Base-by-base conservation (phyloP, 2,797 vertebrate species). In the Garrulus glandarius region DNA sequence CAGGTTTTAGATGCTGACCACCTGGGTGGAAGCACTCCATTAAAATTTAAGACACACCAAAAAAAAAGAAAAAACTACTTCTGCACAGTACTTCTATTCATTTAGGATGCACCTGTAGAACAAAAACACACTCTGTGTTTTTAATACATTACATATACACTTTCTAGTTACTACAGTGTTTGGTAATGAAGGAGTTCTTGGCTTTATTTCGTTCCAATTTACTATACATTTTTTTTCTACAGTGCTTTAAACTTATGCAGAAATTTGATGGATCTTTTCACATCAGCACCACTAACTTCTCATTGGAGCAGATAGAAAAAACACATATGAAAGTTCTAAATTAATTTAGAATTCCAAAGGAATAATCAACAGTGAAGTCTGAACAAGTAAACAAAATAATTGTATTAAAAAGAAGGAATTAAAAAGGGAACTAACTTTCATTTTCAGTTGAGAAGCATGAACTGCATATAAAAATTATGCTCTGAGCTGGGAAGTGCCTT, bases 21-120 rank as follows among this genome's bases (percentile, higher is more conserved):
- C 64, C 78, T 89, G 71, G 41, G 80, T 59, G 56, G 60, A 96
- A 91, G 61, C 56, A 93, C 90, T 94, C 97, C 83, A 87, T 84
- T 86, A 93, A 96, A 77, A 60, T 27, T 11, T 8, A 11, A 61
- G 50, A 27, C 4, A 15, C 67, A 70, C n/a, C n/a, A 52, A 81
- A 37, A 41, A 12, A 43, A 32, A 13, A 44, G 23, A 17, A 13
- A 87, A 56, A 57, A 71, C 13, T 27, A 56, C 79, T 85, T 19
- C 36, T n/a, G 17, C 52, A 82, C 20, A 80, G 27, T 59, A 65
- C 36, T 80, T 71, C 23, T 56, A 56, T 56, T 83, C 68, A 47
- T 57, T 84, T 56, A 27, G n/a, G 43, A 72, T 43, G 30, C 30
- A 63, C 29, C 15, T 47, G 43, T 39, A 36, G 20, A 77, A 76